Conservation (phyloP, 2,113 vertebrate species). For the Fregetta grallaria region DNA sequence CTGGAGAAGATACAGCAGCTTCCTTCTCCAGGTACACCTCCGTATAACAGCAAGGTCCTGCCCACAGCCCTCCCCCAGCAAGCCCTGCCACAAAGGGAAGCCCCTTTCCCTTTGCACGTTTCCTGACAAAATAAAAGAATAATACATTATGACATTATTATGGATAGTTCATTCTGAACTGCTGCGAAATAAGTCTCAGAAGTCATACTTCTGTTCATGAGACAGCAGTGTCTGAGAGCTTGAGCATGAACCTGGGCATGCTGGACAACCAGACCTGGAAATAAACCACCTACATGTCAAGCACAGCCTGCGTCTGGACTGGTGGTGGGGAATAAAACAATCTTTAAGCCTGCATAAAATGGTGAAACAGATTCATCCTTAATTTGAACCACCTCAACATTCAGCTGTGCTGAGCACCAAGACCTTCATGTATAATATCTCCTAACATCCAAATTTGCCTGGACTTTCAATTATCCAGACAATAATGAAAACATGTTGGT, state of each 20-base stretch:
- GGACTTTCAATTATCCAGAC: conserved; percentile 75
- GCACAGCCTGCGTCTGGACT: neutral
- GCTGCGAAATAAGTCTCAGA: neutral
- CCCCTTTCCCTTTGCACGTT: neutral
- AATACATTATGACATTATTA: rapidly evolving
- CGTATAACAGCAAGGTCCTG: rapidly evolving
- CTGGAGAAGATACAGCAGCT: neutral
- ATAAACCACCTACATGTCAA: neutral
- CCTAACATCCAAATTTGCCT: conserved; percentile 48
- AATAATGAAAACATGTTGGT: conserved; percentile 49
- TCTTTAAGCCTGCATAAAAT: neutral
- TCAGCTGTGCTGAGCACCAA: neutral
- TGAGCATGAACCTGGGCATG: neutral
- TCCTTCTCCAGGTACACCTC: neutral
- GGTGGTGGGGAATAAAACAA: neutral
- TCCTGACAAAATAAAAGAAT: neutral
- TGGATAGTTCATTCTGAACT: neutral
- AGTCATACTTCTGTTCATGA: neutral
- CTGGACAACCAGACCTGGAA: neutral
- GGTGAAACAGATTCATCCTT: neutral
- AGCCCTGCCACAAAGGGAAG: neutral
- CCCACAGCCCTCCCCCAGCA: neutral
- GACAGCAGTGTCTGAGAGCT: neutral
- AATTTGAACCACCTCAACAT: neutral
- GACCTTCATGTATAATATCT: neutral